A percentile compares a stretch with the other conserved stretches of the same genome.
phyloP scores from a whole-genome alignment of 2,113 vertebrate genomes.

The Eira barbara region DNA sequence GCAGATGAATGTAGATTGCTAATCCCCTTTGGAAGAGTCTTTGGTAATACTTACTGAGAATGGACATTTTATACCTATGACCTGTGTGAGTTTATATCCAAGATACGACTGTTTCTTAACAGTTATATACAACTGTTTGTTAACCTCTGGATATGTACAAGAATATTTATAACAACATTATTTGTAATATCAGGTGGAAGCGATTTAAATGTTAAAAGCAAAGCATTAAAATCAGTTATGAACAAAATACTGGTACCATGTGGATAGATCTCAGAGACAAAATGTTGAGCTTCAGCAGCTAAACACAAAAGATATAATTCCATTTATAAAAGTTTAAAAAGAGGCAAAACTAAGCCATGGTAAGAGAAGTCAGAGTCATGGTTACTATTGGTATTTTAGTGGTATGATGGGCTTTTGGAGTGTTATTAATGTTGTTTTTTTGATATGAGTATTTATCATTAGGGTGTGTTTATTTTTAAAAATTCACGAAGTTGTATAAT shows the following conservation, averaged over 20 bases:
- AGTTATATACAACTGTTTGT: neutral
- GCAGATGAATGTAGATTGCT: neutral
- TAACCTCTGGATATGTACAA: neutral
- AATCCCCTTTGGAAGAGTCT: slow-evolving; percentile 16
- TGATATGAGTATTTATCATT: neutral
- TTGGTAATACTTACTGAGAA: neutral
- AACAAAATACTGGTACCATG: neutral
- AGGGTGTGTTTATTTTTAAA: neutral
- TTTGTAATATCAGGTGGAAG: neutral
- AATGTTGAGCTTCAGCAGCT: neutral
- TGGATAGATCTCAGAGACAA: neutral
- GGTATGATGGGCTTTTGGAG: neutral
- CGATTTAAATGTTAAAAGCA: neutral
- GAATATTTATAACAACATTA: neutral
- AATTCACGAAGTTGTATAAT: neutral
- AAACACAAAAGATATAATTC: neutral
- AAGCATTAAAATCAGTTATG: neutral
- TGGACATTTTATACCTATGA: neutral
- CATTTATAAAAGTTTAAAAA: slow-evolving; percentile 10
- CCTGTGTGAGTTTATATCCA: neutral
- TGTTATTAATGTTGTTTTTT: neutral
- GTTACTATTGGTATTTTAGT: neutral
- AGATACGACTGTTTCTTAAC: neutral
- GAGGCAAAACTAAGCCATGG: neutral
- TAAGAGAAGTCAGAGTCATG: neutral